These are phyloP conservation scores for Brachionus plicatilis DNA, from an alignment of 1,140 invertebrate species.

Conservation along the genomic window DNA sequence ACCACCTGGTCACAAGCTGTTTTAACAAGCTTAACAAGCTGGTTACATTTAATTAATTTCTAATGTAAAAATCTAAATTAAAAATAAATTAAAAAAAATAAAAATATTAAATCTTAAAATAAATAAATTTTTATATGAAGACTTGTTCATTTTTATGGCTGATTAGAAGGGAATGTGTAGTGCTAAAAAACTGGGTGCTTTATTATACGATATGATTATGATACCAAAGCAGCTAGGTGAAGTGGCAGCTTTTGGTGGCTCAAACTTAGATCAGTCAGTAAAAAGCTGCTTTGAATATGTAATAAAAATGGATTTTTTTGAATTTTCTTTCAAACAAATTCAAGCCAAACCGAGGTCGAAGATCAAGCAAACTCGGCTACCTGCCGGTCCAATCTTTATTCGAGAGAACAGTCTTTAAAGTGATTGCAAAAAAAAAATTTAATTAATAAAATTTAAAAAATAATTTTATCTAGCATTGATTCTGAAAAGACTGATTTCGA, in stretches of 20 bases:
- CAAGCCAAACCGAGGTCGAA: conserved; percentile 68
- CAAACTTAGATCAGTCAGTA: conserved; percentile 95
- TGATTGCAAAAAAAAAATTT: neutral
- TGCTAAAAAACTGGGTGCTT: conserved; percentile 83
- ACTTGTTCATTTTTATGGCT: conserved; percentile 89
- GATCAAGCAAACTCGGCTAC: conserved; percentile 36
- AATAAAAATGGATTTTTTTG: neutral
- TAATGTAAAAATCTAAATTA: too few relatives aligned
- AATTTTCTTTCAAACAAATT: conserved; percentile 75
- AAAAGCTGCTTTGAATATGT: conserved; percentile 76
- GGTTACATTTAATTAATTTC: too few relatives aligned
- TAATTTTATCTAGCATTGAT: neutral
- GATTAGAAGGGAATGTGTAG: conserved; percentile 86
- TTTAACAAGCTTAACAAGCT: too few relatives aligned
- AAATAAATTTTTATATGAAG: conserved; percentile 56
- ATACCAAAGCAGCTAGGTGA: conserved; percentile 89
- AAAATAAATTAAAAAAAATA: neutral
- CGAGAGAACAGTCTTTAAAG: neutral
- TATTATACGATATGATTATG: conserved; percentile 33
- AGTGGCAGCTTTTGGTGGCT: conserved; percentile 96
- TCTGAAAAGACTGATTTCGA: neutral
- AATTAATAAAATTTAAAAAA: neutral
- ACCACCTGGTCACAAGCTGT: too few relatives aligned
- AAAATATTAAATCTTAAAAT: neutral
- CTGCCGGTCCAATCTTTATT: conserved; percentile 4